Conservation (phyloP, 2,797 vertebrate genomes). For the Anguilla marmorata region DNA sequence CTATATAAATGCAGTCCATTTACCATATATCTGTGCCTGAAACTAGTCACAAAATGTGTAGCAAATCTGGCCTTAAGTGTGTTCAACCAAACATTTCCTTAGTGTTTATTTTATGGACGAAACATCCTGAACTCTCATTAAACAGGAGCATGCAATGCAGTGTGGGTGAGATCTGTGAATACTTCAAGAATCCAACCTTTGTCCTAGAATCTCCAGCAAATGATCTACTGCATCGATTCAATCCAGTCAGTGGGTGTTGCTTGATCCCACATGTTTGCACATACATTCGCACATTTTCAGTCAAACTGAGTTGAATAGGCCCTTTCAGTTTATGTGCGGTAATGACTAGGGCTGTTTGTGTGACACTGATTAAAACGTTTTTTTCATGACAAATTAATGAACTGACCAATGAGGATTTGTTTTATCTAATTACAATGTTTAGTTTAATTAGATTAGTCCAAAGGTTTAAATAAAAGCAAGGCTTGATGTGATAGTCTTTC, state of each 20-base stretch:
- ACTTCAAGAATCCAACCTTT: not conserved
- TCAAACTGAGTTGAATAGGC: not conserved
- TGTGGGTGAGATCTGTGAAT: not conserved
- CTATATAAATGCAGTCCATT: too few species aligned
- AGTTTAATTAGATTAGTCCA: conserved; percentile 7
- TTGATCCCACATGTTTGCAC: not conserved
- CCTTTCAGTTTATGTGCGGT: not conserved
- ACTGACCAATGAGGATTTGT: not conserved
- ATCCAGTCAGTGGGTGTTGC: not conserved
- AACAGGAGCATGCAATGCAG: not conserved
- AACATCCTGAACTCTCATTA: not conserved
- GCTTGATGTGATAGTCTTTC: not conserved
- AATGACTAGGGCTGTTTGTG: not conserved
- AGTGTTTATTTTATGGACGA: not conserved
- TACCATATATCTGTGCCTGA: too few species aligned
- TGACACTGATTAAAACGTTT: not conserved
- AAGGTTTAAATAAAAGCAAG: conserved; percentile 6
- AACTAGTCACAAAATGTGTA: too few species aligned
- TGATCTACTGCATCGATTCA: not conserved
- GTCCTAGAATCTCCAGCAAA: not conserved
- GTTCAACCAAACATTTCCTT: not conserved
- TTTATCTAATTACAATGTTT: not conserved
- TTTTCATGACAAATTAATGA: not conserved
- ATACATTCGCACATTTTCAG: not conserved
- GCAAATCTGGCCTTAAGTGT: not conserved